Percentiles rank a stretch among this genome's conserved stretches.
Evolutionary conservation across 2,888 invertebrate species (phyloP).

Genomic region (Cheilosia soror): DNA sequence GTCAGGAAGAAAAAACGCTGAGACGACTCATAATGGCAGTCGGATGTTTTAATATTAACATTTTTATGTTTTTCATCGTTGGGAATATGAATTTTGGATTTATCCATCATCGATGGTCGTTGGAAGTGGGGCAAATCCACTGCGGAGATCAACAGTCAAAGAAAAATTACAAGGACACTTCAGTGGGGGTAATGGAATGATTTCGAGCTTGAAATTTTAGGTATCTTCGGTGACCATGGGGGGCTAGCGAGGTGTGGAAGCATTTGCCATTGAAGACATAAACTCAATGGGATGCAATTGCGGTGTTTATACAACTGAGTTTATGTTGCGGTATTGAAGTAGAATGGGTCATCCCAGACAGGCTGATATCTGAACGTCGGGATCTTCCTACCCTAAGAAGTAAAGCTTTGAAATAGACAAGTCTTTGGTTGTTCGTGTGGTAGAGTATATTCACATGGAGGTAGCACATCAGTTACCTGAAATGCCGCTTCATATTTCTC

Average conservation of each 20-base stretch:
- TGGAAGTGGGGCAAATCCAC: neutral
- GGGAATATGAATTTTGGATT: conserved; percentile 69
- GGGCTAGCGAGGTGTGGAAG: neutral
- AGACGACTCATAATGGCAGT: conserved; percentile 57
- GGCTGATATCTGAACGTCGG: neutral
- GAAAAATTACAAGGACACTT: conserved; percentile 64
- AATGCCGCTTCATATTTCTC: too few relatives aligned
- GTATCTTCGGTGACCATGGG: neutral
- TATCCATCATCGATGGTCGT: conserved; percentile 29
- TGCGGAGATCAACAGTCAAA: conserved; percentile 9
- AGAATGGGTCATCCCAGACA: conserved; percentile 7
- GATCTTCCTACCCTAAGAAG: too few relatives aligned
- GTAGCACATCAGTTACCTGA: too few relatives aligned
- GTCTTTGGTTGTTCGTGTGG: too few relatives aligned
- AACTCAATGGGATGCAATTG: conserved; percentile 17
- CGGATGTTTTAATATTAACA: conserved; percentile 63
- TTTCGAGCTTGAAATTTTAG: conserved; percentile 3
- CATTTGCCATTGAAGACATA: neutral
- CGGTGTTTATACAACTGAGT: neutral
- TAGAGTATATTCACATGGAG: too few relatives aligned
- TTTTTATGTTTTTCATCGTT: conserved; percentile 66
- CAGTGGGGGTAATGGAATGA: conserved; percentile 54
- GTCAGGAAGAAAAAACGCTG: conserved; percentile 23
- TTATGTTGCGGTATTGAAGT: conserved; percentile 26
- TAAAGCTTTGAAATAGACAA: too few relatives aligned